phyloP scores from a whole-genome alignment of 2,888 invertebrate genomes.

The Lumbricus terrestris region DNA sequence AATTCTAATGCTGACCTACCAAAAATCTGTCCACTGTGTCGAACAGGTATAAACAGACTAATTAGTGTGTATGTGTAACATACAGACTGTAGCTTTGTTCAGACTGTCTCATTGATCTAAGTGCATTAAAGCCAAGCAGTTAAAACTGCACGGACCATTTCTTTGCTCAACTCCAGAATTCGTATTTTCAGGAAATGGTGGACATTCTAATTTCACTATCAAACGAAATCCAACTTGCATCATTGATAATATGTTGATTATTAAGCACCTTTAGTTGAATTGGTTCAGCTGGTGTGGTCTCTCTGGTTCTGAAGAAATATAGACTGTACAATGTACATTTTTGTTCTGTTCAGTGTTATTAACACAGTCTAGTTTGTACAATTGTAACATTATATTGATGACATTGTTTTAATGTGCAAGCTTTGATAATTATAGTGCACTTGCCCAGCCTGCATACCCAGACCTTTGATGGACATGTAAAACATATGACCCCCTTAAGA shows the following conservation, averaged over 20 bases:
- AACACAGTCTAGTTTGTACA: background rate
- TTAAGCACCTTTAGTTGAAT: too few species aligned
- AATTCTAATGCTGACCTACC: background rate
- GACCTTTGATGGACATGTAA: too few species aligned
- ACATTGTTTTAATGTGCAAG: background rate
- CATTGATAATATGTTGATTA: too few species aligned
- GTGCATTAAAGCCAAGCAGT: background rate
- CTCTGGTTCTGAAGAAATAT: too few species aligned
- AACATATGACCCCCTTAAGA: too few species aligned
- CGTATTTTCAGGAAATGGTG: background rate
- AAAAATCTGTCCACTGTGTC: constrained; percentile 14
- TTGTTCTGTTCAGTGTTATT: too few species aligned
- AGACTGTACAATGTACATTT: too few species aligned
- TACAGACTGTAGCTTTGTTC: background rate
- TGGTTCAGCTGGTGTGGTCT: too few species aligned
- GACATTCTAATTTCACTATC: too few species aligned
- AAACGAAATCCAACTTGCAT: too few species aligned
- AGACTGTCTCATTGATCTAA: background rate
- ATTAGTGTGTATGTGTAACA: background rate
- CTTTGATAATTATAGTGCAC: background rate
- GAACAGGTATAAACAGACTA: background rate
- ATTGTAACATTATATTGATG: background rate
- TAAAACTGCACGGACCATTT: background rate
- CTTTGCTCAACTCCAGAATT: background rate
- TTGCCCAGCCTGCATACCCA: too few species aligned